phyloP scores from a whole-genome alignment of 1,140 invertebrate species.

The Drosophila tristis region DNA sequence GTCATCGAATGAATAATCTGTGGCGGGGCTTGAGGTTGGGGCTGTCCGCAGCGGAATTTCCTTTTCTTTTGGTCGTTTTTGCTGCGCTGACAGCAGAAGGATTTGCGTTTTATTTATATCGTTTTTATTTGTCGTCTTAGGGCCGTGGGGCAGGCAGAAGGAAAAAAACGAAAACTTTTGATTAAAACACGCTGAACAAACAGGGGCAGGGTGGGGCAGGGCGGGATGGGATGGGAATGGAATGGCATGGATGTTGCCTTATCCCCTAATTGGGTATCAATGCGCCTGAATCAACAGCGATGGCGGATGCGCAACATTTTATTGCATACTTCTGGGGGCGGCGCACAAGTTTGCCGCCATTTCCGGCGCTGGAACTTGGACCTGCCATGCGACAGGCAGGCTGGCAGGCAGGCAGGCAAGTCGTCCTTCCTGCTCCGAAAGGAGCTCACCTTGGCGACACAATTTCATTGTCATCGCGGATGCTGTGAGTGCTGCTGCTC shows the following conservation, averaged over 20 bases:
- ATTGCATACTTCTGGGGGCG: constrained; percentile 65
- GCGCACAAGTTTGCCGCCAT: constrained; percentile 52
- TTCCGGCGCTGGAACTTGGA: constrained; percentile 59
- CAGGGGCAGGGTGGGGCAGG: constrained; percentile 8
- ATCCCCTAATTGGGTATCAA: constrained; percentile 81
- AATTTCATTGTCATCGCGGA: constrained; percentile 74
- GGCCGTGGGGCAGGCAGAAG: constrained; percentile 1
- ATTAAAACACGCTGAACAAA: constrained; percentile 75
- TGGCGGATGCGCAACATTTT: constrained; percentile 74
- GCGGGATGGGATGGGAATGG: constrained; percentile 2
- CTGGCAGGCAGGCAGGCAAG: not conserved
- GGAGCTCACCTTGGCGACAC: constrained; percentile 49
- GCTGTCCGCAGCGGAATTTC: no score
- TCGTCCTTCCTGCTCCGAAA: constrained; percentile 11
- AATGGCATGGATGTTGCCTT: constrained; percentile 60
- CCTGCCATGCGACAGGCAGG: constrained; percentile 5
- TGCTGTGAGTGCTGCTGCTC: not conserved
- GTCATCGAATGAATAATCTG: constrained; percentile 60
- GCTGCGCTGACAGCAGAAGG: constrained; percentile 64
- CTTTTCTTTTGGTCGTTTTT: constrained; percentile 31
- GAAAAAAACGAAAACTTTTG: constrained; percentile 60
- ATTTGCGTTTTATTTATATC: constrained; percentile 75
- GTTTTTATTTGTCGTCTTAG: constrained; percentile 71
- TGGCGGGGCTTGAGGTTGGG: not conserved
- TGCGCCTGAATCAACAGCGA: constrained; percentile 73